phyloP scores from a whole-genome alignment of 2,797 vertebrate species.

The Xyrichtys novacula region DNA sequence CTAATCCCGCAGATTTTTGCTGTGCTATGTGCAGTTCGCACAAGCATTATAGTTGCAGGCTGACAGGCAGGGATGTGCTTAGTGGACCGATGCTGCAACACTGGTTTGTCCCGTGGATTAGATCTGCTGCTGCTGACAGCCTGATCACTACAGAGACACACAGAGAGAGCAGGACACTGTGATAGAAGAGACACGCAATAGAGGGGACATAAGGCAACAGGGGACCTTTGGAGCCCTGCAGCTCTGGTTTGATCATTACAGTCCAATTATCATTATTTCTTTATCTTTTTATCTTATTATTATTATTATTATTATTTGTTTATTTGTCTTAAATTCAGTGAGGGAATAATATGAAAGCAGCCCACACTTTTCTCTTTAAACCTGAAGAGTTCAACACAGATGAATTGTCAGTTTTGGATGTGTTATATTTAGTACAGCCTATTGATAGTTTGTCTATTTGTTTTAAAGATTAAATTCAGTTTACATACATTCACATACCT shows the following conservation, averaged over 20 bases:
- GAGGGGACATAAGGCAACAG: background rate
- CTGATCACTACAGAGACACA: conserved; percentile 46
- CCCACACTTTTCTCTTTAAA: too few species aligned
- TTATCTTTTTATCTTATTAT: background rate
- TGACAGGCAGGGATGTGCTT: conserved; percentile 63
- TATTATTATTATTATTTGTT: background rate
- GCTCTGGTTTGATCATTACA: background rate
- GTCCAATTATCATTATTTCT: background rate
- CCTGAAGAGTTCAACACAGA: too few species aligned
- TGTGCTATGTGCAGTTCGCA: conserved; percentile 16
- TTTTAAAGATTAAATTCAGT: too few species aligned
- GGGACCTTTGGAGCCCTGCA: background rate
- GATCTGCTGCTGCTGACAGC: conserved; percentile 61
- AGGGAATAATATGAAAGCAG: too few species aligned
- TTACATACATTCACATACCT: too few species aligned
- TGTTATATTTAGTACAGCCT: too few species aligned
- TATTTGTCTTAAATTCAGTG: background rate
- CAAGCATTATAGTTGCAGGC: conserved; percentile 25
- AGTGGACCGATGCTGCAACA: conserved; percentile 56
- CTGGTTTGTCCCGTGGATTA: conserved; percentile 60
- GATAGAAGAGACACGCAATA: conserved; percentile 18
- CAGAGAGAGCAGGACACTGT: conserved; percentile 13
- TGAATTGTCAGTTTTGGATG: too few species aligned
- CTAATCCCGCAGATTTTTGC: conserved; percentile 49
- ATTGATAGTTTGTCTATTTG: too few species aligned